These are phyloP conservation scores for Ardeotis arabs DNA, from an alignment of 2,113 vertebrate species.

Conservation along the genomic window DNA sequence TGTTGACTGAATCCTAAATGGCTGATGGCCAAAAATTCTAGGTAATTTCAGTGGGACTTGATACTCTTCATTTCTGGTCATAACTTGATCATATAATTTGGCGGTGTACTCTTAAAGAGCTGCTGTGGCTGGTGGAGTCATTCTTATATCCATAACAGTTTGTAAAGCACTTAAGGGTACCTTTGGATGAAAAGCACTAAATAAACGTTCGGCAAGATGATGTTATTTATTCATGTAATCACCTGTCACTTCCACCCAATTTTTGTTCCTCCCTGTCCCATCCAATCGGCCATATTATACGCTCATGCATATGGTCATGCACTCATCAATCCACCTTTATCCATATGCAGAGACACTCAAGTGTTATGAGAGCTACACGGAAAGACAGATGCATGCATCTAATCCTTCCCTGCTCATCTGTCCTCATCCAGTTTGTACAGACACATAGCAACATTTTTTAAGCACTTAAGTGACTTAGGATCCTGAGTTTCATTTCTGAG, in stretches of 20 bases:
- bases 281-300: slow-evolving; percentile 65
- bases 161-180: slow-evolving; percentile 72
- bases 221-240: slow-evolving; percentile 73
- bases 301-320: slow-evolving; percentile 66
- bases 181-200: slow-evolving; percentile 70
- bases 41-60: slow-evolving; percentile 59
- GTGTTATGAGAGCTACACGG: slow-evolving; percentile 53
- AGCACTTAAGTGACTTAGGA: slow-evolving; percentile 66
- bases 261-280: slow-evolving; percentile 72
- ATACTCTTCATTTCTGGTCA: slow-evolving; percentile 65
- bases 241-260: slow-evolving; percentile 69
- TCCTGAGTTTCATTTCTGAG: slow-evolving; percentile 51
- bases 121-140: slow-evolving; percentile 60
- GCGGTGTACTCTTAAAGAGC: slow-evolving; percentile 67
- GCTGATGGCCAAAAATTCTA: slow-evolving; percentile 61
- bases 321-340: slow-evolving; percentile 70
- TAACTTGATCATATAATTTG: slow-evolving; percentile 65
- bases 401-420: slow-evolving; percentile 54
- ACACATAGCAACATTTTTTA: slow-evolving; percentile 49
- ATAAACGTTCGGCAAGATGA: slow-evolving; percentile 63
- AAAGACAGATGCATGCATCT: slow-evolving; percentile 66
- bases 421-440: slow-evolving; percentile 42
- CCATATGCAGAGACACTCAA: slow-evolving; percentile 66
- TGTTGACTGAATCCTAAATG: slow-evolving; percentile 40
- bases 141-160: slow-evolving; percentile 71